Conservation (phyloP, 2,113 vertebrate species). For the Anser brachyrhynchus region DNA sequence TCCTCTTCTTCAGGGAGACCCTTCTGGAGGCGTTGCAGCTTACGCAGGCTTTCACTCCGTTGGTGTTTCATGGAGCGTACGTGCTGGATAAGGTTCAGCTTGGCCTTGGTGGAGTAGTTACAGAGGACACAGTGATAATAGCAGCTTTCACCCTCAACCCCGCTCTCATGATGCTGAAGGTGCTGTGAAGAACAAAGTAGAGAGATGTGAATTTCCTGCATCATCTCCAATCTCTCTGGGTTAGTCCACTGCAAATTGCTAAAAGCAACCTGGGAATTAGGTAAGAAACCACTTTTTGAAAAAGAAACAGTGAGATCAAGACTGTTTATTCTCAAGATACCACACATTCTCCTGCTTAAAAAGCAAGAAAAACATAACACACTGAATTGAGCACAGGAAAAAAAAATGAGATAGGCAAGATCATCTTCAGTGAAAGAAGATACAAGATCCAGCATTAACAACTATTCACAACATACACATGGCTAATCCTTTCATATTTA, state of each 20-base stretch:
- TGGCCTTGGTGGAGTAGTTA: conserved; percentile 98
- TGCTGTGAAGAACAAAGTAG: conserved; percentile 80
- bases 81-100: conserved; percentile 98
- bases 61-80: conserved; percentile 99
- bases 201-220: neutral
- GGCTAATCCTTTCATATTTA: neutral
- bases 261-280: neutral
- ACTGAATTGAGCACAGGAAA: neutral
- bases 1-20: conserved; percentile 96
- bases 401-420: neutral
- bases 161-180: conserved; percentile 96
- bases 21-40: conserved; percentile 95
- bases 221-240: neutral
- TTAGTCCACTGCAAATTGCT: neutral
- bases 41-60: conserved; percentile 93
- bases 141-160: conserved; percentile 93
- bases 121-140: conserved; percentile 97
- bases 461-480: neutral
- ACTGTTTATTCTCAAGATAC: neutral
- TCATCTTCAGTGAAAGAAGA: neutral
- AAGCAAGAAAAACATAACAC: neutral
- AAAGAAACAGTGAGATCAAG: neutral
- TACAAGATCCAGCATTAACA: neutral
- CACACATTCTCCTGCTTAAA: neutral
- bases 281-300: neutral